Conservation (phyloP, 2,888 invertebrate genomes). For the Biston betularia region DNA sequence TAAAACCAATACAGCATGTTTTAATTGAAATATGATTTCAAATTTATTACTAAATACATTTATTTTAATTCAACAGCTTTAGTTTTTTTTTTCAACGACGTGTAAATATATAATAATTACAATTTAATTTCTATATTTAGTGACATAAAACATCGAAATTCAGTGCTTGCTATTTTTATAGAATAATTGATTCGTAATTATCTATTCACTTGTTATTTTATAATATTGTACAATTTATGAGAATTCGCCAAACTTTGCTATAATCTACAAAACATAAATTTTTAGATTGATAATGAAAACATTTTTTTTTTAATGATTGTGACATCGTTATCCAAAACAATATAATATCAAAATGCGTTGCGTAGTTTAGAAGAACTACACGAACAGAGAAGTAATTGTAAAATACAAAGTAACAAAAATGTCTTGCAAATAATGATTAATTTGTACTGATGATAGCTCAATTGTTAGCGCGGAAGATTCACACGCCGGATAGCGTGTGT, state of each 20-base stretch:
- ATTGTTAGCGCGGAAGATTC: too few species aligned
- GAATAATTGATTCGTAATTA: conserved; percentile 42
- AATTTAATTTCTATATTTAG: conserved; percentile 62
- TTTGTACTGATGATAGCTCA: too few species aligned
- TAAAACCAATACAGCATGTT: neutral
- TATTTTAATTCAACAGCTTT: conserved; percentile 46
- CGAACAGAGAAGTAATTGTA: too few species aligned
- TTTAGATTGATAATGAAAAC: neutral
- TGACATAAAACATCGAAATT: conserved; percentile 83
- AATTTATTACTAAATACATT: conserved; percentile 47
- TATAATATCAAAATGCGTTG: too few species aligned
- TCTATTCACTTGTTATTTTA: conserved; percentile 19
- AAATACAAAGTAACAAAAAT: too few species aligned
- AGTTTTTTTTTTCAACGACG: conserved; percentile 65
- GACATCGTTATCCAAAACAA: too few species aligned
- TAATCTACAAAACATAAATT: neutral
- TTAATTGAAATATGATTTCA: neutral
- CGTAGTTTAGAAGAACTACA: too few species aligned
- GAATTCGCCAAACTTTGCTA: conserved; percentile 17
- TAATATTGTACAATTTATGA: too few species aligned
- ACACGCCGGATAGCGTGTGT: too few species aligned
- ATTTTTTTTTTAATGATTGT: too few species aligned
- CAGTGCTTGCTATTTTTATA: conserved; percentile 66
- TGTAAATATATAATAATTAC: conserved; percentile 75
- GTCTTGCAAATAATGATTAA: too few species aligned